These are phyloP conservation scores for Elysia chlorotica DNA, from an alignment of 1,140 invertebrate genomes.

Conservation along the genomic window DNA sequence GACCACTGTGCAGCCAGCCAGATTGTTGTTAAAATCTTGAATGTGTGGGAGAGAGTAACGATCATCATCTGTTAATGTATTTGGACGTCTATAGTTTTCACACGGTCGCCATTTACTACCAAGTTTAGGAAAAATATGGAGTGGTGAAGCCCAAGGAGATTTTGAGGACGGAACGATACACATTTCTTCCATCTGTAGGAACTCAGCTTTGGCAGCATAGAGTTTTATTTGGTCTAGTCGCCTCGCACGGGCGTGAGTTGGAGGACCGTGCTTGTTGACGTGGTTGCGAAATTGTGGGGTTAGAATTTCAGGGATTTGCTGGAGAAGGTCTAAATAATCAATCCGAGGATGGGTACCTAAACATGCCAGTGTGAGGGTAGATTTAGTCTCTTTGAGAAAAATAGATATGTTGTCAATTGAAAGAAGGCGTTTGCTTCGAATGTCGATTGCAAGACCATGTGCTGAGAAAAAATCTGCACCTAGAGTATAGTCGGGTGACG, in stretches of 20 bases:
- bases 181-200: neutral
- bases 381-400: neutral
- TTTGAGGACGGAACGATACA: neutral
- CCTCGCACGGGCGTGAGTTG: neutral
- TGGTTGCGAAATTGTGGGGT: neutral
- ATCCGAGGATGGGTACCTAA: neutral
- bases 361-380: neutral
- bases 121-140: neutral
- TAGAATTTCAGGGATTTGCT: neutral
- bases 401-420: neutral
- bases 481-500: neutral
- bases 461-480: neutral
- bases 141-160: neutral
- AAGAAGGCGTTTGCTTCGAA: neutral
- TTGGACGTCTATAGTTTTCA: neutral
- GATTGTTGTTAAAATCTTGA: neutral
- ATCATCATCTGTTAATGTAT: neutral
- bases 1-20: neutral
- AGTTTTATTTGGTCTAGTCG: neutral
- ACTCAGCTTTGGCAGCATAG: neutral
- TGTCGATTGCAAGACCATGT: neutral
- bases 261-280: neutral
- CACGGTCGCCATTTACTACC: neutral
- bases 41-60: constrained; percentile 7
- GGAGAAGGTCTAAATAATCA: neutral